phyloP scores from a whole-genome alignment of 64 coral and sea anemone genomes.

The Pachyseris speciosa region DNA sequence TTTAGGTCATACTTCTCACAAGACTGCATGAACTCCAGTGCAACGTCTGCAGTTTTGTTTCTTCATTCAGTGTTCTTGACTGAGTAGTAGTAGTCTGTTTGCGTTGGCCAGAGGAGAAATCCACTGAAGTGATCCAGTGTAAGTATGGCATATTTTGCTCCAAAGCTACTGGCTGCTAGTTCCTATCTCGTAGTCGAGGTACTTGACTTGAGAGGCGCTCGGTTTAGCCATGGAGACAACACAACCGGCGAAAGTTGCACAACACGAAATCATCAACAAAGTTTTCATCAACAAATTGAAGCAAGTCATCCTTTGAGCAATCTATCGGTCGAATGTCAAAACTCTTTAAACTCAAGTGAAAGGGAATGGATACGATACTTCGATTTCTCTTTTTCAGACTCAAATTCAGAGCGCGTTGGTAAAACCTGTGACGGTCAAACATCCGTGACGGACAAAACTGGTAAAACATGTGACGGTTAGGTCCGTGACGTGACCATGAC shows the following conservation, averaged over 20 bases:
- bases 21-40: conserved; percentile 53
- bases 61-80: conserved; percentile 47
- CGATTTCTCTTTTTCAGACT: no score
- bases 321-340: no score
- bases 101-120: conserved; percentile 68
- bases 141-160: conserved; percentile 57
- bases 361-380: no score
- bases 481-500: no score
- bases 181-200: conserved; percentile 9
- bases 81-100: conserved; percentile 55
- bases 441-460: no score
- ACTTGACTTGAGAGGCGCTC: neutral
- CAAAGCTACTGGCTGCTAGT: conserved; percentile 57
- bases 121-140: conserved; percentile 56
- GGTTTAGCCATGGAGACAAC: neutral
- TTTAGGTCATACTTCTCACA: conserved; percentile 35
- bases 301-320: neutral
- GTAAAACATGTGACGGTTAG: no score
- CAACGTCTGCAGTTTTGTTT: conserved; percentile 38
- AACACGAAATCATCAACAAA: neutral
- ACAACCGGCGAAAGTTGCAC: neutral
- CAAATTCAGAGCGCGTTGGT: no score
- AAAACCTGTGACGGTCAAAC: no score
- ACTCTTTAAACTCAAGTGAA: no score
- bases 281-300: neutral